phyloP scores from a whole-genome alignment of 2,797 vertebrate genomes.

The Hoplostethus atlanticus region DNA sequence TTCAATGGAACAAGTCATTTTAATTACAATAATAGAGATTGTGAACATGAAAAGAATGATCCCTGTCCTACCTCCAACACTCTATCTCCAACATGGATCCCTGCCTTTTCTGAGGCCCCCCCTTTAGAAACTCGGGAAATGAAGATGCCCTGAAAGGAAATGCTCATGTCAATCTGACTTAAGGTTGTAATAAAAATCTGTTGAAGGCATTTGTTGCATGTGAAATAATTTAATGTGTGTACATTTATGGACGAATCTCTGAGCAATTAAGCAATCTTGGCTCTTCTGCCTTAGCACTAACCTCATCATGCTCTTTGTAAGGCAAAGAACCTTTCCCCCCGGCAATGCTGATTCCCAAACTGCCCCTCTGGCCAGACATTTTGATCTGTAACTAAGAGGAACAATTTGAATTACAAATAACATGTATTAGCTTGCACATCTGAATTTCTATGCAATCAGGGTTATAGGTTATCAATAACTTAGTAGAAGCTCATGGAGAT shows the following conservation, averaged over 20 bases:
- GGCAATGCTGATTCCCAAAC: constrained; percentile 91
- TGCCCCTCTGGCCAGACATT: constrained; percentile 86
- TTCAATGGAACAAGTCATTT: not conserved
- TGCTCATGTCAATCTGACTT: constrained; percentile 12
- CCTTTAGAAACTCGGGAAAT: constrained; percentile 84
- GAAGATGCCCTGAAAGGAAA: constrained; percentile 81
- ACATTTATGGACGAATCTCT: not conserved
- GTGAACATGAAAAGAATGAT: not conserved
- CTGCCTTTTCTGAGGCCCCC: constrained; percentile 83
- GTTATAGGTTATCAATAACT: not conserved
- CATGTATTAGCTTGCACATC: not conserved
- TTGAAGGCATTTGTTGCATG: not conserved
- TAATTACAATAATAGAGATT: not conserved
- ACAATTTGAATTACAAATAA: constrained; percentile 33
- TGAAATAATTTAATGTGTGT: not conserved
- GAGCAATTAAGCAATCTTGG: not conserved
- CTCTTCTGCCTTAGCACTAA: constrained; percentile 58
- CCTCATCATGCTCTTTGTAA: constrained; percentile 89
- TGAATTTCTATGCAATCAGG: not conserved
- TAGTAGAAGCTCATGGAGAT: constrained; percentile 11
- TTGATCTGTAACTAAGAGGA: constrained; percentile 89
- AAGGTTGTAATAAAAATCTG: not conserved
- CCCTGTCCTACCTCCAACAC: constrained; percentile 80
- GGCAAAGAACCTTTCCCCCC: constrained; percentile 90
- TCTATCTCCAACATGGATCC: constrained; percentile 82